phyloP scores from a whole-genome alignment of 1,140 invertebrate species.

The Ylistrum balloti region DNA sequence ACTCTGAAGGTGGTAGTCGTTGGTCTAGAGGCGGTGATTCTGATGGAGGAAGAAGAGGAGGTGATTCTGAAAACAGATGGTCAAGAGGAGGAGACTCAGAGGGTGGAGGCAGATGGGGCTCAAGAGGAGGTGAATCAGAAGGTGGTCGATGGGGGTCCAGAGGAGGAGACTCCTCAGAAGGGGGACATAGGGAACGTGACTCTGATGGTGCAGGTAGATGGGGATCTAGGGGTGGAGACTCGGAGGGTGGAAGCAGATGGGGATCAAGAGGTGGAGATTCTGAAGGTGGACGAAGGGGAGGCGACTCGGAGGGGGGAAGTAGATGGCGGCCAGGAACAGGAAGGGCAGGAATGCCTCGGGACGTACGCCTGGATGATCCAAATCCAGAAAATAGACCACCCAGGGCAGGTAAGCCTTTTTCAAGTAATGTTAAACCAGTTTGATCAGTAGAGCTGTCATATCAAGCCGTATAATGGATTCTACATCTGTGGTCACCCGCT shows the following conservation, averaged over 20 bases:
- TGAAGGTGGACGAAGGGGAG: constrained; percentile 16
- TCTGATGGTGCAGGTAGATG: neutral
- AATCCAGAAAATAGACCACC: constrained; percentile 14
- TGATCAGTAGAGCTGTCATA: too few species aligned
- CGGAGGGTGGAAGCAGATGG: neutral
- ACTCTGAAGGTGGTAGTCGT: constrained; percentile 8
- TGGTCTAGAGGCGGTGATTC: neutral
- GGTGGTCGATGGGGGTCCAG: constrained; percentile 15
- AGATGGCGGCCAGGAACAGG: neutral
- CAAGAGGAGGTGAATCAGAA: constrained; percentile 35
- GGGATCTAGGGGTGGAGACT: constrained; percentile 5
- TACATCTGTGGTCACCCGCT: too few species aligned
- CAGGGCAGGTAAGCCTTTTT: too few species aligned
- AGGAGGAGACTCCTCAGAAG: constrained; percentile 19
- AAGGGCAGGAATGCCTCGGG: constrained; percentile 14
- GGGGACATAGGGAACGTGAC: constrained; percentile 9
- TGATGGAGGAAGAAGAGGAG: constrained; percentile 12
- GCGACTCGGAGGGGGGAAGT: constrained; percentile 18
- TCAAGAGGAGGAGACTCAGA: constrained; percentile 44
- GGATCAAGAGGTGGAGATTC: constrained; percentile 41
- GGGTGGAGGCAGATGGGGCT: neutral
- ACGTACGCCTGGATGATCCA: constrained; percentile 1
- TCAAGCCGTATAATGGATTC: too few species aligned
- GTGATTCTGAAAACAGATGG: constrained; percentile 2
- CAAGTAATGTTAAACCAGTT: too few species aligned